These are phyloP conservation scores for Calameuta filiformis DNA, from an alignment of 2,888 invertebrate genomes.

Conservation along the genomic window DNA sequence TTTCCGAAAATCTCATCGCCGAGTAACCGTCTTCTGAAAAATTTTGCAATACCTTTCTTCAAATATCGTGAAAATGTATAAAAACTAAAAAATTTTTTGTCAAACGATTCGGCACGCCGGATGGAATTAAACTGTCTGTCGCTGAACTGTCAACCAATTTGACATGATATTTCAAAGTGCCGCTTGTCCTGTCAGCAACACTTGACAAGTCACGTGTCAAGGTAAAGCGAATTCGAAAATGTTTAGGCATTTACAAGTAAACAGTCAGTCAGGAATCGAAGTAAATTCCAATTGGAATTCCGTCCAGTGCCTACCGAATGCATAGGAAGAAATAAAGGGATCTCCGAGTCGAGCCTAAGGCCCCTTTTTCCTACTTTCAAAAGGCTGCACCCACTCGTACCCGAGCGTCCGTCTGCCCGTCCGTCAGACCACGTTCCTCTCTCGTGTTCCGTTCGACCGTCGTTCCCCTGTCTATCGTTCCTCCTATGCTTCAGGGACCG, in stretches of 20 bases:
- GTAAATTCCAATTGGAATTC: not conserved
- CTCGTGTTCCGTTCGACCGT: not conserved
- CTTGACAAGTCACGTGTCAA: not conserved
- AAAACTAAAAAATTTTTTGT: not conserved
- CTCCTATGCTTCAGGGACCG: not conserved
- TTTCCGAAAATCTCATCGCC: not conserved
- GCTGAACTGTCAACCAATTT: not conserved
- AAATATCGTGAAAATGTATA: not conserved
- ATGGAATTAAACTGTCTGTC: not conserved
- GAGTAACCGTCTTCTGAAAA: not conserved
- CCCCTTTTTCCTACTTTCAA: not conserved
- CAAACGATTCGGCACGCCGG: not conserved
- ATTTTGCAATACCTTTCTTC: not conserved
- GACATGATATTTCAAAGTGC: not conserved
- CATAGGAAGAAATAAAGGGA: not conserved
- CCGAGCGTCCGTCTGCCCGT: not conserved
- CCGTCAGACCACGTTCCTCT: not conserved
- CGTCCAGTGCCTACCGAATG: not conserved
- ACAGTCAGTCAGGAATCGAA: not conserved
- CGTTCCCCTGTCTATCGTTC: constrained; percentile 2
- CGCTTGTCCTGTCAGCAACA: not conserved
- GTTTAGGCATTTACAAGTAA: not conserved
- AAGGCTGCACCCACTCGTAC: constrained; percentile 6
- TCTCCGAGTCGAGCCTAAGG: not conserved
- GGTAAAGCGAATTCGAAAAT: not conserved